Evolutionary conservation across 1,140 invertebrate species (phyloP).

Genomic region (Trigoniulus corallinus): DNA sequence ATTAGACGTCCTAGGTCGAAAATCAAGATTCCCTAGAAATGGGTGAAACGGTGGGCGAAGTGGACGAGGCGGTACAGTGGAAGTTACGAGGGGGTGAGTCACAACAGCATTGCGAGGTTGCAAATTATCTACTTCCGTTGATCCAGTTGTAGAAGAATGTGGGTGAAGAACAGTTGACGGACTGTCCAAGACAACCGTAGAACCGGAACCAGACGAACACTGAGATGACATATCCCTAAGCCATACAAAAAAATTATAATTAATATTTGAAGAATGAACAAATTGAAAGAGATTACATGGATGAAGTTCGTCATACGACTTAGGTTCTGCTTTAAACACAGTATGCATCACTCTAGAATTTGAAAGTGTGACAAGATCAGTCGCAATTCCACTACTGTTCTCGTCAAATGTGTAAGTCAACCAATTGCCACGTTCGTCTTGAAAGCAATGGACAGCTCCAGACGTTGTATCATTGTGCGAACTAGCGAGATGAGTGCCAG

Average conservation of each 20-base stretch:
- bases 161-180: slow-evolving; percentile 24
- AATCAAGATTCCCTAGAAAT: slow-evolving; percentile 15
- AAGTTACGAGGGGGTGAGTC: too few relatives aligned
- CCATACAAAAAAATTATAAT: neutral
- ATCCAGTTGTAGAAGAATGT: slow-evolving; percentile 7
- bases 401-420: slow-evolving; percentile 77
- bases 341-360: neutral
- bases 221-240: slow-evolving; percentile 4
- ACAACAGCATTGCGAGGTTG: too few relatives aligned
- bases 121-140: slow-evolving; percentile 13
- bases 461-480: slow-evolving; percentile 73
- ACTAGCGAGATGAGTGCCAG: slow-evolving; percentile 50
- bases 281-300: too few relatives aligned
- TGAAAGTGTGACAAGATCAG: slow-evolving; percentile 25
- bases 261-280: too few relatives aligned
- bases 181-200: slow-evolving; percentile 41
- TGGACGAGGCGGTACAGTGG: neutral
- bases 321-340: neutral
- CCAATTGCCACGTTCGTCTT: slow-evolving; percentile 36
- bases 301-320: too few relatives aligned
- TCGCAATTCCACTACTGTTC: slow-evolving; percentile 39
- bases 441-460: slow-evolving; percentile 71
- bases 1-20: slow-evolving; percentile 10
- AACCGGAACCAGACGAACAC: slow-evolving; percentile 36
- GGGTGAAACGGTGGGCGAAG: slow-evolving; percentile 16